A percentile compares a stretch with the other conserved stretches of the same genome.
Conservation (phyloP, 37 sponge, comb jelly and placozoan species). For the Chondrilla cf. caribensis region DNA sequence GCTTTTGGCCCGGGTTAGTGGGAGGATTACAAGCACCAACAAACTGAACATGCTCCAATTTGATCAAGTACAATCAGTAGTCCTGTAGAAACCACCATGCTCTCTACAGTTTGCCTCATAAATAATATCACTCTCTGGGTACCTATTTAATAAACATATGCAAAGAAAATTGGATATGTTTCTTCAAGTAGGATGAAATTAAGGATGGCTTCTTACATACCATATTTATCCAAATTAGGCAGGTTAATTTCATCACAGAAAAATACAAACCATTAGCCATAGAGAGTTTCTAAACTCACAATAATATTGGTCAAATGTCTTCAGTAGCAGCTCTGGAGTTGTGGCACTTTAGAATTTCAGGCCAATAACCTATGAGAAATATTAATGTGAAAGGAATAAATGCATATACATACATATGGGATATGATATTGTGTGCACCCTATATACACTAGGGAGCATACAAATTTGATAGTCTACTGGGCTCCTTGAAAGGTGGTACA, state of each 20-base stretch:
- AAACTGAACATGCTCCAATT: slow-evolving; percentile 91
- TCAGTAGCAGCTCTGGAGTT: slow-evolving; percentile 93
- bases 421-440: too few species aligned
- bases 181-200: too few species aligned
- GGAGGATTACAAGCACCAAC: slow-evolving; percentile 99
- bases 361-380: slow-evolving; percentile 79
- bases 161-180: too few species aligned
- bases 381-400: too few species aligned
- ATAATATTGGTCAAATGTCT: slow-evolving; percentile 99
- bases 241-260: slow-evolving; percentile 99
- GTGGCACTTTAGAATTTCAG: slow-evolving; percentile 98
- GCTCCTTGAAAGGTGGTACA: too few species aligned
- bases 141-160: too few species aligned
- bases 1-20: slow-evolving; percentile 94
- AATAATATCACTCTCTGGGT: slow-evolving; percentile 97
- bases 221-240: slow-evolving; percentile 90
- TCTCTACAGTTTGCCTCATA: slow-evolving; percentile 94
- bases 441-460: too few species aligned
- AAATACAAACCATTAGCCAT: slow-evolving; percentile 96
- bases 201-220: too few species aligned
- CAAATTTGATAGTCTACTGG: too few species aligned
- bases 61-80: slow-evolving; percentile 90
- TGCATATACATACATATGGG: too few species aligned
- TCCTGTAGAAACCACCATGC: slow-evolving; percentile 92
- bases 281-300: slow-evolving; percentile 95